Conservation (phyloP, 2,888 invertebrate species). For the Corythucha ciliata region DNA sequence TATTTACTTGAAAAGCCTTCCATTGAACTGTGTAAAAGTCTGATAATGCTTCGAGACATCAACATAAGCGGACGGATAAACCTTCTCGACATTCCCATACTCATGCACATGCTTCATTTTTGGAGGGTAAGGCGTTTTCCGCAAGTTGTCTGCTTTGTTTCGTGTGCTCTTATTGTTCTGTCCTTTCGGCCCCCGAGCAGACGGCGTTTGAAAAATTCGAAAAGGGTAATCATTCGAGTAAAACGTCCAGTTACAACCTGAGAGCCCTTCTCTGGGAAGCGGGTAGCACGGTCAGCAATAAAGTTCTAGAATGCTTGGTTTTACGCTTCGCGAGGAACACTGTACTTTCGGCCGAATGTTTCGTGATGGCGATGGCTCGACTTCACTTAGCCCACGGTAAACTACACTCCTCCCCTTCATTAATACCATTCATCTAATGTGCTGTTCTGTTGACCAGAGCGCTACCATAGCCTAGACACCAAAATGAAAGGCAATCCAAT, state of each 20-base stretch:
- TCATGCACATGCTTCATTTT: constrained; percentile 55
- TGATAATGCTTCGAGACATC: constrained; percentile 58
- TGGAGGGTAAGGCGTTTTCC: constrained; percentile 47
- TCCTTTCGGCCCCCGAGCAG: constrained; percentile 39
- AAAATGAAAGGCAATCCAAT: constrained; percentile 63
- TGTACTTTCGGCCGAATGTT: constrained; percentile 51
- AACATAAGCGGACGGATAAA: constrained; percentile 54
- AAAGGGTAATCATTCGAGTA: constrained; percentile 46
- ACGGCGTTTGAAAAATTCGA: constrained; percentile 54
- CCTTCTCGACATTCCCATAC: constrained; percentile 51
- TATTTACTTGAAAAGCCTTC: constrained; percentile 52
- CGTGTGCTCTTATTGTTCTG: neutral
- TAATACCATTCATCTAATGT: neutral
- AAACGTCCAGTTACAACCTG: constrained; percentile 55
- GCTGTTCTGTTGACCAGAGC: constrained; percentile 46
- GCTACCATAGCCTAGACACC: constrained; percentile 58
- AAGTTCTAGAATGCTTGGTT: constrained; percentile 63
- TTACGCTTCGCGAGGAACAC: constrained; percentile 55
- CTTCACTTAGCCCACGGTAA: constrained; percentile 55
- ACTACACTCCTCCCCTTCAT: too few relatives aligned
- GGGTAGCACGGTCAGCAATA: constrained; percentile 60
- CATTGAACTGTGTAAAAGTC: constrained; percentile 56
- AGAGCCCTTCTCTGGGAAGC: constrained; percentile 59
- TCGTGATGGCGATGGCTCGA: constrained; percentile 55
- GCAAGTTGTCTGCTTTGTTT: too few relatives aligned